These are phyloP conservation scores for Noctuana brunneofusca DNA, from an alignment of 2,888 invertebrate genomes.

Conservation along the genomic window DNA sequence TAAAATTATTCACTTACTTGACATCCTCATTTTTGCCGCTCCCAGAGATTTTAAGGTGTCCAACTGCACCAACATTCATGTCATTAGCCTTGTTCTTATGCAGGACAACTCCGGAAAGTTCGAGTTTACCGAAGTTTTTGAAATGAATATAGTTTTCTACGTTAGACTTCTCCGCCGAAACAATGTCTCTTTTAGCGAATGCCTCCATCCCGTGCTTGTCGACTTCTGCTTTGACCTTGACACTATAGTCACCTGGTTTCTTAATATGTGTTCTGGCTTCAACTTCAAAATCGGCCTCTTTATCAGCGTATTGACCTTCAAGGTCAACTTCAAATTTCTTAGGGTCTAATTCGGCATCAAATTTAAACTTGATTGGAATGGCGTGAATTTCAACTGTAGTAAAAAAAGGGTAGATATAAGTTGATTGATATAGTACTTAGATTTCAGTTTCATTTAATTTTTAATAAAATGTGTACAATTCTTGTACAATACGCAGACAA, in stretches of 20 bases:
- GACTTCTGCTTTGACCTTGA: conserved; percentile 56
- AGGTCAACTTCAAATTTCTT: conserved; percentile 82
- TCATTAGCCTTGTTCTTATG: conserved; percentile 82
- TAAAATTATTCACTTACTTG: conserved; percentile 69
- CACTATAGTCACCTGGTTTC: conserved; percentile 68
- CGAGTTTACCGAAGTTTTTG: conserved; percentile 84
- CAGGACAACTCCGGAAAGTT: conserved; percentile 82
- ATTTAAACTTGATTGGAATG: conserved; percentile 71
- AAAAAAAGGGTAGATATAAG: neutral
- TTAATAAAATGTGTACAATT: too few relatives aligned
- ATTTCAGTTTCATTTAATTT: too few relatives aligned
- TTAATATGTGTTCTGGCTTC: conserved; percentile 77
- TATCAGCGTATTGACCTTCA: conserved; percentile 82
- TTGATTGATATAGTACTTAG: neutral
- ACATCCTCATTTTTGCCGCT: conserved; percentile 81
- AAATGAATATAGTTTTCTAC: conserved; percentile 83
- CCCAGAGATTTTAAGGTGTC: conserved; percentile 76
- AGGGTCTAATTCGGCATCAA: conserved; percentile 82
- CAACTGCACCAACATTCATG: conserved; percentile 80
- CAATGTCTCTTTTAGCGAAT: conserved; percentile 81
- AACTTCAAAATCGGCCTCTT: conserved; percentile 84
- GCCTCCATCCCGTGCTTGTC: conserved; percentile 70
- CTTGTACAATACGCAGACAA: too few relatives aligned
- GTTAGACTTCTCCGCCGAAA: conserved; percentile 83
- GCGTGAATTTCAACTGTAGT: conserved; percentile 80